Evolutionary conservation across 2,113 vertebrate genomes (phyloP).

Genomic region (Edolisoma coerulescens): DNA sequence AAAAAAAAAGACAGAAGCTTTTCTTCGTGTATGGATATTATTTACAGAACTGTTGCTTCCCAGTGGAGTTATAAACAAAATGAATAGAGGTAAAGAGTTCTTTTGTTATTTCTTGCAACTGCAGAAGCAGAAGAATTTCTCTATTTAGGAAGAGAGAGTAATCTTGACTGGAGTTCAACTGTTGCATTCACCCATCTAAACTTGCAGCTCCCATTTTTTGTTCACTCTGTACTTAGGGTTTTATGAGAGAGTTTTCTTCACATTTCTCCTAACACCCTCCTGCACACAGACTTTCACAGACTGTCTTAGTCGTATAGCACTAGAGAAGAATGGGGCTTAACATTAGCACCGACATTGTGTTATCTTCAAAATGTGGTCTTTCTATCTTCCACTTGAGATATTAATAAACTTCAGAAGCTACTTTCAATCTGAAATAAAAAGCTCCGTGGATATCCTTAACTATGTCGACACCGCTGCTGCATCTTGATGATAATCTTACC

Average conservation of each 20-base stretch:
- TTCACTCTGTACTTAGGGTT: not conserved
- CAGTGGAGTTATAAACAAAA: slow-evolving; percentile 5
- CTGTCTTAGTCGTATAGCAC: not conserved
- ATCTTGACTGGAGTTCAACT: not conserved
- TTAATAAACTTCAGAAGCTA: slow-evolving; percentile 46
- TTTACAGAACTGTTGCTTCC: slow-evolving; percentile 10
- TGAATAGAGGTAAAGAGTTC: not conserved
- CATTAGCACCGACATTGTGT: slow-evolving; percentile 17
- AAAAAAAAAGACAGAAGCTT: not conserved
- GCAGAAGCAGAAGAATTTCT: slow-evolving; percentile 2
- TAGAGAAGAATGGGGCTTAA: slow-evolving; percentile 34
- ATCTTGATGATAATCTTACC: slow-evolving; percentile 58
- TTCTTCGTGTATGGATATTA: not conserved
- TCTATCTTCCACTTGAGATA: slow-evolving; percentile 45
- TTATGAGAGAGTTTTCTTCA: slow-evolving; percentile 1
- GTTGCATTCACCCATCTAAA: not conserved
- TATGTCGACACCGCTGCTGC: not conserved
- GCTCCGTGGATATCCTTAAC: slow-evolving; percentile 33
- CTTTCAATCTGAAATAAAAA: slow-evolving; percentile 34
- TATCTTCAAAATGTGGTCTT: slow-evolving; percentile 41
- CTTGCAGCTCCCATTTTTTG: not conserved
- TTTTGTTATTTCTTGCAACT: not conserved
- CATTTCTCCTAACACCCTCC: slow-evolving; percentile 3
- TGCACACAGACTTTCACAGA: not conserved
- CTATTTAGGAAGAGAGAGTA: not conserved